A percentile compares a stretch with the other conserved stretches of the same genome.
phyloP scores from a whole-genome alignment of 2,113 vertebrate species.

The Hippocampus comes region DNA sequence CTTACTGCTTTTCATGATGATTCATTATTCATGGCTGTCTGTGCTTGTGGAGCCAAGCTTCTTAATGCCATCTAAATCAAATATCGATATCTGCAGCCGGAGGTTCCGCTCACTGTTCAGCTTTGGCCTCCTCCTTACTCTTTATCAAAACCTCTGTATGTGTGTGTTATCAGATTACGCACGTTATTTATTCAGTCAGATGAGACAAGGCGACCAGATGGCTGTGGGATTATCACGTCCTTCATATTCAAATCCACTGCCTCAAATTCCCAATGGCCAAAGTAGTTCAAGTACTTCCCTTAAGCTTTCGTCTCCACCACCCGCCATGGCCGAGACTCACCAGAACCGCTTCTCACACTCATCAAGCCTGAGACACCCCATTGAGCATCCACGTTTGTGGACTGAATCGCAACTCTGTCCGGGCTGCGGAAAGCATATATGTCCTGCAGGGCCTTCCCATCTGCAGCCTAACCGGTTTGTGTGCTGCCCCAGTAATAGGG shows the following conservation, averaged over 20 bases:
- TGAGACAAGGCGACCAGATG: constrained; percentile 75
- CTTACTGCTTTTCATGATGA: constrained; percentile 43
- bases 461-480: constrained; percentile 70
- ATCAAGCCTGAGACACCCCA: constrained; percentile 54
- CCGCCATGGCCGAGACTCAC: constrained; percentile 16
- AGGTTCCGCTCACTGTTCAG: constrained; percentile 53
- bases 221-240: constrained; percentile 74
- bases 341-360: constrained; percentile 39
- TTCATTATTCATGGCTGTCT: constrained; percentile 70
- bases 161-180: constrained; percentile 74
- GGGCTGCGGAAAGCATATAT: constrained; percentile 67
- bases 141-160: constrained; percentile 57
- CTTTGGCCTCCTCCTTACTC: constrained; percentile 54
- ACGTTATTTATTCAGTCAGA: constrained; percentile 72
- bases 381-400: constrained; percentile 52
- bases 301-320: constrained; percentile 36
- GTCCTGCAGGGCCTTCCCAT: constrained; percentile 74
- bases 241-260: constrained; percentile 74
- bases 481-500: constrained; percentile 75
- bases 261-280: constrained; percentile 62
- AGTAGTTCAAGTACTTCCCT: constrained; percentile 61
- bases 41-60: constrained; percentile 54
- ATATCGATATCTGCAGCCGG: constrained; percentile 54
- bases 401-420: constrained; percentile 63
- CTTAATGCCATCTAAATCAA: constrained; percentile 77